Evolutionary conservation across 2,888 invertebrate genomes (phyloP).

Genomic region (Microctonus brassicae): DNA sequence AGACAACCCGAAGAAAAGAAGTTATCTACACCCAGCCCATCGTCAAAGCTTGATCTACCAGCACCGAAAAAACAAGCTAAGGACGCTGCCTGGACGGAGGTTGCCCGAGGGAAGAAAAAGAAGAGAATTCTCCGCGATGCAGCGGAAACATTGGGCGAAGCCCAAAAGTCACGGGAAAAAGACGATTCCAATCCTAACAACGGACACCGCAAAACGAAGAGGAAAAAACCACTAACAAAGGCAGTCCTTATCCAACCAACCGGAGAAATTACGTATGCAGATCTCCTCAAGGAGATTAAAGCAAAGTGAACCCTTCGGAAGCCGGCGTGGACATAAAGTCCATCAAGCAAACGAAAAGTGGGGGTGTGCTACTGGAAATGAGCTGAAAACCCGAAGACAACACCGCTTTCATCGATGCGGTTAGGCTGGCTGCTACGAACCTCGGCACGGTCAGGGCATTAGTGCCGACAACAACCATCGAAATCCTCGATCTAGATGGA

Average conservation of each 20-base stretch:
- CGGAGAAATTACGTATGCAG: slow-evolving; percentile 24
- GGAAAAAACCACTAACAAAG: not conserved
- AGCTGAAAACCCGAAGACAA: slow-evolving; percentile 4
- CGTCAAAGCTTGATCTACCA: too few relatives aligned
- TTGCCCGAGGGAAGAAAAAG: not conserved
- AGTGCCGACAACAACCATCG: too few relatives aligned
- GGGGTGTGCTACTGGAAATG: slow-evolving; percentile 19
- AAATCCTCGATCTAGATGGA: too few relatives aligned
- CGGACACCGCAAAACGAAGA: too few relatives aligned
- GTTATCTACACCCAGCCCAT: too few relatives aligned
- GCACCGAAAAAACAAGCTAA: too few relatives aligned
- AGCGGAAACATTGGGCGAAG: not conserved
- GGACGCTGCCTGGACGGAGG: too few relatives aligned
- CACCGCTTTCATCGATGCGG: not conserved
- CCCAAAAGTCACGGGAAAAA: too few relatives aligned
- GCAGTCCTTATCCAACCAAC: slow-evolving; percentile 19
- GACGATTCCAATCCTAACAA: too few relatives aligned
- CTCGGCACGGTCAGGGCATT: slow-evolving; percentile 14
- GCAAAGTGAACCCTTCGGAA: slow-evolving; percentile 2
- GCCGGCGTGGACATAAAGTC: not conserved
- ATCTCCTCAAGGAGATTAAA: slow-evolving; percentile 16
- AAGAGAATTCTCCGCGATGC: not conserved
- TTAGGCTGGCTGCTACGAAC: not conserved
- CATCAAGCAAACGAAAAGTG: slow-evolving; percentile 4
- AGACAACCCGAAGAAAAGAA: too few relatives aligned